Conservation (phyloP, 1,140 invertebrate species). For the Capitella teleta region DNA sequence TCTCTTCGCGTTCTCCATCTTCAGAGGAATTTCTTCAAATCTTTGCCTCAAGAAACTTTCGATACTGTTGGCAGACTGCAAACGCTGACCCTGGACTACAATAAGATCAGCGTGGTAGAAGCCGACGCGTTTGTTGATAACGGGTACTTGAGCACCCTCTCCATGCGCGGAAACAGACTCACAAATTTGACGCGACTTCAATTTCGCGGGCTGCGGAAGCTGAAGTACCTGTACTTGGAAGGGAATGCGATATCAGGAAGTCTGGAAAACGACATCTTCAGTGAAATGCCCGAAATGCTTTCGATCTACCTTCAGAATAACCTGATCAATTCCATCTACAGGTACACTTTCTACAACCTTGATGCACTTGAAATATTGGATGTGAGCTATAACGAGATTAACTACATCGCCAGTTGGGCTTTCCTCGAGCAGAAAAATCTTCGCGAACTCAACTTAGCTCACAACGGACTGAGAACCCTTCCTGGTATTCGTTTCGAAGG, state of each 20-base stretch:
- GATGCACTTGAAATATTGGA: not conserved
- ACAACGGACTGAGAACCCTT: not conserved
- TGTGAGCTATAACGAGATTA: slow-evolving; percentile 1
- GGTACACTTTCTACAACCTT: not conserved
- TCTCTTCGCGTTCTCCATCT: not conserved
- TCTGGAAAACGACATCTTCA: not conserved
- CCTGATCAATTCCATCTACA: not conserved
- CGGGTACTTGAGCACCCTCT: slow-evolving; percentile 3
- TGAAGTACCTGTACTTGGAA: slow-evolving; percentile 5
- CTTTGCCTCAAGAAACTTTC: not conserved
- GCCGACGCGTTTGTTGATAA: not conserved
- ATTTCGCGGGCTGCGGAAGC: slow-evolving; percentile 3
- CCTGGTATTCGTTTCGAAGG: not conserved
- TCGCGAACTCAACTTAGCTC: not conserved
- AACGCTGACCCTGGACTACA: not conserved
- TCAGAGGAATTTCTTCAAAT: not conserved
- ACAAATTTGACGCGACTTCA: slow-evolving; percentile 2
- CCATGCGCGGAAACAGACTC: slow-evolving; percentile 13
- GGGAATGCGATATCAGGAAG: not conserved
- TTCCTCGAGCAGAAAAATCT: not conserved
- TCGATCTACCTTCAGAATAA: not conserved
- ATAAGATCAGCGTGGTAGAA: not conserved
- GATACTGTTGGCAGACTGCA: not conserved
- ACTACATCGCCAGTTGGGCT: not conserved
- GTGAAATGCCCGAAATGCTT: not conserved